Base-by-base conservation (phyloP, 2,797 vertebrate species). In the Semaprochilodus insignis region DNA sequence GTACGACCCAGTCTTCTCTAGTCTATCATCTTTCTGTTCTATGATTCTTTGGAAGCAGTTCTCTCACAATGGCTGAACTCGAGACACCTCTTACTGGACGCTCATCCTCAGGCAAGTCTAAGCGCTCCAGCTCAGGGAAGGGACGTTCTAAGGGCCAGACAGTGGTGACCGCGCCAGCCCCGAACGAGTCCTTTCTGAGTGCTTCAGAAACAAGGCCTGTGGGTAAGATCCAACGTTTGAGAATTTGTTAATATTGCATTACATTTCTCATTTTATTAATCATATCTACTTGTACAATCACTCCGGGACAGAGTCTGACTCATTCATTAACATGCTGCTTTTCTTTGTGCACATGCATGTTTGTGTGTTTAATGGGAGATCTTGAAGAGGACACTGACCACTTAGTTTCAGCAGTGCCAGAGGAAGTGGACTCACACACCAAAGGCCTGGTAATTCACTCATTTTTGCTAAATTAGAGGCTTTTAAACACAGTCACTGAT, bases 361-460 rank as follows among this genome's bases (percentile, higher is more conserved):
- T 23, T 65, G 55, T 70, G 80, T 70, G 40, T 52, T 34, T 81
- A 72, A 80, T 62, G 80, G 87, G 66, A 13, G 74, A 83, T 74
- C 57, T 19, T 74, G 34, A 72, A 60, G 82, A 72, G 48, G 52
- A 79, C 25, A 78, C 36, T 36, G 57, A 10, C 70, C 77, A 78
- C 23, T 70, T 52, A 27, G 67, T 62, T 72, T 71, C 81, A 67
- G 40, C 76, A 57, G 81, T 77, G 34, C 23, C 67, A 55, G 77
- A 85, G 52, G 74, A 77, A 31, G 36, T 55, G 83, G 78, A 89
- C 69, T 69, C 23, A 40, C 67, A 81, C 80, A 74, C 74, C 87
- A 71, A 77, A 60, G 69, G 81, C 81, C 88, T 91, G 90, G 87
- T 91, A 93, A 90, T 83, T 82, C 80, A 78, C 80, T 85, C 67